Evolutionary conservation across 2,113 vertebrate genomes (phyloP), one percentile per base, ranked within the genome.

Genomic region (Alouatta palliata): DNA sequence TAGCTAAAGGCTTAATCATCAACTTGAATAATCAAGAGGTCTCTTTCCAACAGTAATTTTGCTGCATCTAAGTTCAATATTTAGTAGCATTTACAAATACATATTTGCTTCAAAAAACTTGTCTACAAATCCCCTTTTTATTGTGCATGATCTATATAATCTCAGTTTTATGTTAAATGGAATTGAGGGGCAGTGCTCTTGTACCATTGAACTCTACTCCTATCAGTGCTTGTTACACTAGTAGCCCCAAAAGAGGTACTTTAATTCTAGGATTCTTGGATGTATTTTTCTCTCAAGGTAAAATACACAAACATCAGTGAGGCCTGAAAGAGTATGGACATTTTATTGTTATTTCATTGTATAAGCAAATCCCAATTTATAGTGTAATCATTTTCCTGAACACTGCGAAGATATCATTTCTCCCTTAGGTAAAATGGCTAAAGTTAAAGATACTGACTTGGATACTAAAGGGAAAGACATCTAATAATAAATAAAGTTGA

Each of bases 331-430:
- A 81, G 6, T 11, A 16, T 30, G 76, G 27, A 47, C 20, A 52
- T 95, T 84, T 64, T 75, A 58, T 54, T 85, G 12, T 40, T 76
- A 73, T 77, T 93, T 89, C 43, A n/a, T 82, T 93, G 49, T 64
- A 58, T 3, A 89, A 76, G 54, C 49, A 64, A 90, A 90, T 11
- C 10, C 20, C 40, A 68, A 66, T 58, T 71, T 91, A 61, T 58
- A 45, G 40, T 20, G 30, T 2, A 58, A 3, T 90, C 5, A 43
- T 88, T 94, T 94, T 79, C 43, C 71, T 93, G 27, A 92, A 90
- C 90, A 77, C 3, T 81, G 0, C 35, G 68, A 73, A 91, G 52
- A 23, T 17, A 8, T 47, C 61, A 30, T 77, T 97, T 68, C 5
- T 20, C 10, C 8, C 25, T 13, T 91, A 40, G 35, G 37, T 73